Evolutionary conservation across 2,888 invertebrate species (phyloP).

Genomic region (Cataglyphis livida): DNA sequence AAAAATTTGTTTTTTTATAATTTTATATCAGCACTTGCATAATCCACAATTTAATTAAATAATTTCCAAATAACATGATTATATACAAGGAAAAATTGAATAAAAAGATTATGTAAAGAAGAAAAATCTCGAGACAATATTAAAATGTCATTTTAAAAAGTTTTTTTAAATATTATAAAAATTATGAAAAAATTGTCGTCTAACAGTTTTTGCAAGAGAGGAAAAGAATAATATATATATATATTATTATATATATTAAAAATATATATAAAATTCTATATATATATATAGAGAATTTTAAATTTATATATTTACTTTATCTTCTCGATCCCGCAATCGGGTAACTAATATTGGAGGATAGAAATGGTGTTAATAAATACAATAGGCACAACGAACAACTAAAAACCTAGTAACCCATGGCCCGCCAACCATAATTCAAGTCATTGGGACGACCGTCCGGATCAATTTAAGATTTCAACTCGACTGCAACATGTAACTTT

Average conservation of each 20-base stretch:
- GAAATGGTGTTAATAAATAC: constrained; percentile 12
- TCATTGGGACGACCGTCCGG: constrained; percentile 68
- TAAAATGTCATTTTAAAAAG: too few species aligned
- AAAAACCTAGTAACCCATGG: constrained; percentile 78
- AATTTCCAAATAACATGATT: neutral
- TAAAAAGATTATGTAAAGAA: neutral
- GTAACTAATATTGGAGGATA: constrained; percentile 18
- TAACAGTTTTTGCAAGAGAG: neutral
- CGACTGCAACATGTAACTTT: constrained; percentile 67
- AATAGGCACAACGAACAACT: constrained; percentile 64
- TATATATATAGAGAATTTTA: too few species aligned
- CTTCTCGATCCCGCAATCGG: constrained; percentile 19
- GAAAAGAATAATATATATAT: neutral
- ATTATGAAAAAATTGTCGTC: neutral
- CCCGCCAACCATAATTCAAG: constrained; percentile 69
- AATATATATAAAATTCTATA: too few species aligned
- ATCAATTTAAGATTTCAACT: constrained; percentile 70
- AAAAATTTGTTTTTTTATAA: neutral
- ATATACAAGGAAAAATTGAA: neutral
- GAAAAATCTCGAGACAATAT: neutral
- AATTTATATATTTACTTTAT: neutral
- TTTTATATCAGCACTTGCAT: neutral
- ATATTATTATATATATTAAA: too few species aligned
- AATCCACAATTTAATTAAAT: neutral
- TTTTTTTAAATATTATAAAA: neutral